A percentile compares a stretch with the other conserved stretches of the same genome.
Conservation (phyloP, 1,140 invertebrate species). For the Apis cerana region DNA sequence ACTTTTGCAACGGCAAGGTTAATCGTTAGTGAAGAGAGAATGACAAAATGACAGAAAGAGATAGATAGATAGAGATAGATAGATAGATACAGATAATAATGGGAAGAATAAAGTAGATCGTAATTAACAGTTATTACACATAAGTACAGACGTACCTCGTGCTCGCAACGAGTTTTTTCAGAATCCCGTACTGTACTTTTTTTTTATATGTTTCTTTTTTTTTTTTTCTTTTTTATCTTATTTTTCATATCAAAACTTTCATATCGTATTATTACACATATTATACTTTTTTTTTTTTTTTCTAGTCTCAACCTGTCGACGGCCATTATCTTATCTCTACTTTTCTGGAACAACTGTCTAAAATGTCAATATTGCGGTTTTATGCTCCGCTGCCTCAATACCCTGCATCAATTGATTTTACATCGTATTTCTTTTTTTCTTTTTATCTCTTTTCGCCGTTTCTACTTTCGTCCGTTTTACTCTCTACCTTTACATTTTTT, state of each 20-base stretch:
- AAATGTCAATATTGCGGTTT: constrained; percentile 39
- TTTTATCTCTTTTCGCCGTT: not conserved
- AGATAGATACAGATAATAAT: not conserved
- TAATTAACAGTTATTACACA: constrained; percentile 29
- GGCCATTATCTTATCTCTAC: constrained; percentile 58
- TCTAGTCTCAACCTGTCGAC: not conserved
- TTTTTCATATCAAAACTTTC: constrained; percentile 2
- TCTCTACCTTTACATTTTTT: not conserved
- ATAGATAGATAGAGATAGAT: not conserved
- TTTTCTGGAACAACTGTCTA: constrained; percentile 47
- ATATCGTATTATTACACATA: not conserved
- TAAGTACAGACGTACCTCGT: constrained; percentile 35
- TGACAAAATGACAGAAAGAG: not conserved
- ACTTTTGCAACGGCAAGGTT: not conserved
- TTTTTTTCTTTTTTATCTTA: not conserved
- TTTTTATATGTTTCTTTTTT: not conserved
- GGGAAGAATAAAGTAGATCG: not conserved
- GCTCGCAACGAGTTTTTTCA: constrained; percentile 22
- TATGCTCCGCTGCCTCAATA: not conserved
- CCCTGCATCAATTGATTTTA: not conserved
- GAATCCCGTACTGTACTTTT: constrained; percentile 26
- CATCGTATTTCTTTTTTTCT: not conserved
- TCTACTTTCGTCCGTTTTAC: not conserved
- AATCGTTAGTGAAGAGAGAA: constrained; percentile 17
- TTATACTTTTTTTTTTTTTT: constrained; percentile 19